phyloP scores from a whole-genome alignment of 2,113 vertebrate species.

The Lophotis ruficrista region DNA sequence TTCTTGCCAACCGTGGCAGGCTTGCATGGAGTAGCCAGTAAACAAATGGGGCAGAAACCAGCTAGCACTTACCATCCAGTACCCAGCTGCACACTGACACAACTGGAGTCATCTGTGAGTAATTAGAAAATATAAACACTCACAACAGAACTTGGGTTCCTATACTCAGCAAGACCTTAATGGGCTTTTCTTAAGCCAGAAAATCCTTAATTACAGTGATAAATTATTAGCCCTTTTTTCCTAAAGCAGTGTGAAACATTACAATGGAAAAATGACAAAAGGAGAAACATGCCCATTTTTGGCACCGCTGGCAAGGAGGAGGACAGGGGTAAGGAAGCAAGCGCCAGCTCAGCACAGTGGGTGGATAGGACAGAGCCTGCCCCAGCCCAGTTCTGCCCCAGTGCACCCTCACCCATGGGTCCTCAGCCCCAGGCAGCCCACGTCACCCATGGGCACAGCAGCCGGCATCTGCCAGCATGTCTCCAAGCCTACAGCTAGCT shows the following conservation, averaged over 20 bases:
- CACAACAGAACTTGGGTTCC: slow-evolving; percentile 21
- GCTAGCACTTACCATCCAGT: not conserved
- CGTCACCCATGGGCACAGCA: not conserved
- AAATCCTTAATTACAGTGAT: slow-evolving; percentile 26
- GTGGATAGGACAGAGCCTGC: not conserved
- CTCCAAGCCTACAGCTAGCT: not conserved
- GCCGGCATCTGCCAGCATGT: not conserved
- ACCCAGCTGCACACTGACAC: not conserved
- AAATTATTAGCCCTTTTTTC: slow-evolving; percentile 29
- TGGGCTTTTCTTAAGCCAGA: slow-evolving; percentile 61
- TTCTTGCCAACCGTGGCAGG: not conserved
- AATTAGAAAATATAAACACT: slow-evolving; percentile 58
- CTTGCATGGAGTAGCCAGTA: slow-evolving; percentile 1
- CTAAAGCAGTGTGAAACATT: slow-evolving; percentile 7
- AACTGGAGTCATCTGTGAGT: slow-evolving; percentile 46
- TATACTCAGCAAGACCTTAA: slow-evolving; percentile 60
- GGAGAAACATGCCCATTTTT: slow-evolving; percentile 9
- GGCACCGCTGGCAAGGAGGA: not conserved
- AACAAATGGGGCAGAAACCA: slow-evolving; percentile 14
- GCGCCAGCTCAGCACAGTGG: not conserved
- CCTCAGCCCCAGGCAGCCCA: not conserved
- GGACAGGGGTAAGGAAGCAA: not conserved
- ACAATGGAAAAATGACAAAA: slow-evolving; percentile 48
- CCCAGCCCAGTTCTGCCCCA: not conserved
- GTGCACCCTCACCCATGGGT: not conserved